Conservation (phyloP, 2,797 vertebrate genomes). For the Furcifer pardalis region DNA sequence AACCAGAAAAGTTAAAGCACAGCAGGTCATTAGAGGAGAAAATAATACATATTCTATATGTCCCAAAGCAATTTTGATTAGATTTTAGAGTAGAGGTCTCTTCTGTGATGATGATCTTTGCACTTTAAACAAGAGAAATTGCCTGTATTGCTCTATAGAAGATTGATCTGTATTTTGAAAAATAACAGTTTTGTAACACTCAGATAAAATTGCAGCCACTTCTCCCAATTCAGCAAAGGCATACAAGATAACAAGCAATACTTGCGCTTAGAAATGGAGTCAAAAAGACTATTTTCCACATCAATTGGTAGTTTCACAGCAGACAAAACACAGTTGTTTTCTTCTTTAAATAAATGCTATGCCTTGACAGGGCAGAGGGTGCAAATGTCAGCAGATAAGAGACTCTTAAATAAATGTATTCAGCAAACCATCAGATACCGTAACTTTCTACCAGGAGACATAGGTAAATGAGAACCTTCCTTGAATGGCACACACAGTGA, state of each 20-base stretch:
- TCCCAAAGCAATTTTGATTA: background rate
- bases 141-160: slow-evolving; percentile 4
- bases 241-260: slow-evolving; percentile 1
- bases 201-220: slow-evolving; percentile 38
- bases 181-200: slow-evolving; percentile 22
- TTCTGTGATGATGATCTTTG: slow-evolving; percentile 34
- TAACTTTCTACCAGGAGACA: background rate
- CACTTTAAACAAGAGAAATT: slow-evolving; percentile 28
- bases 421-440: slow-evolving; percentile 1
- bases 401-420: slow-evolving; percentile 35
- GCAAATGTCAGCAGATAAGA: background rate
- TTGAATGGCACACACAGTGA: background rate
- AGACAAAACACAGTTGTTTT: background rate
- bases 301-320: slow-evolving; percentile 28
- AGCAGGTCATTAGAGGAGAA: slow-evolving; percentile 16
- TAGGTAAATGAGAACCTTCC: background rate
- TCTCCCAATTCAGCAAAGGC: slow-evolving; percentile 38
- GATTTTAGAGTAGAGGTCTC: slow-evolving; percentile 3
- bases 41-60: slow-evolving; percentile 17
- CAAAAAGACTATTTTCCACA: slow-evolving; percentile 46
- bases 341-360: slow-evolving; percentile 33
- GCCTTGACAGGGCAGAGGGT: slow-evolving; percentile 16
- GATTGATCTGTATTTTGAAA: slow-evolving; percentile 30
- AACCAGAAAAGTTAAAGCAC: background rate
- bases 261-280: slow-evolving; percentile 29